Conservation (phyloP, 2,113 vertebrate genomes). For the Guaruba guarouba region DNA sequence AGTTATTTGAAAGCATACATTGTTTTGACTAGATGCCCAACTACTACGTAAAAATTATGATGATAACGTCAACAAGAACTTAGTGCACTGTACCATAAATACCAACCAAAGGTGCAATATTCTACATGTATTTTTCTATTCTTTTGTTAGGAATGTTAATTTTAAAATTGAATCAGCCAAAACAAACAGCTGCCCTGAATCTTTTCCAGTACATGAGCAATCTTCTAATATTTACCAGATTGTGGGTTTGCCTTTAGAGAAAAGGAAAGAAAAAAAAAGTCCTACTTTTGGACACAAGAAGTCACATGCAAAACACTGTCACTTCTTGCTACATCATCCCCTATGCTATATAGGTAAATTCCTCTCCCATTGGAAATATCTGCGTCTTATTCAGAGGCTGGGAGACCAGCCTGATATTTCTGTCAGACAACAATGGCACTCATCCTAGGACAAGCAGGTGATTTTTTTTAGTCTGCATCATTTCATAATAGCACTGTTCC, state of each 20-base stretch:
- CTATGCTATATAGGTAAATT: background rate
- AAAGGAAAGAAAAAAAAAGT: background rate
- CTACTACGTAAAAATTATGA: background rate
- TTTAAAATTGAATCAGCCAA: background rate
- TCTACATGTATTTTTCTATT: background rate
- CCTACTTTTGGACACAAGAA: background rate
- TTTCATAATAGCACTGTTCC: background rate
- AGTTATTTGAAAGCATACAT: background rate
- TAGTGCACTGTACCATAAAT: background rate
- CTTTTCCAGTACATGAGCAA: slow-evolving; percentile 29
- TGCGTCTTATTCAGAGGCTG: background rate
- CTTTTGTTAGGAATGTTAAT: background rate
- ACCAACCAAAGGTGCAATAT: background rate
- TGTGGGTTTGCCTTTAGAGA: background rate
- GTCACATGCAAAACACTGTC: background rate
- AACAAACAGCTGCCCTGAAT: slow-evolving; percentile 8
- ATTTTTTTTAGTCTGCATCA: slow-evolving; percentile 1
- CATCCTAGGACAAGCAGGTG: slow-evolving; percentile 37
- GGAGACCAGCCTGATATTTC: background rate
- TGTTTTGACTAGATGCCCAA: background rate
- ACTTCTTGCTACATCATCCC: background rate
- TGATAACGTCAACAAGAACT: background rate
- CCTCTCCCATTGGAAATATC: background rate
- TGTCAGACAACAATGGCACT: background rate
- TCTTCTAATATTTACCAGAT: slow-evolving; percentile 22